phyloP scores from a whole-genome alignment of 1,140 invertebrate species.

The Phenacoccus solenopsis region DNA sequence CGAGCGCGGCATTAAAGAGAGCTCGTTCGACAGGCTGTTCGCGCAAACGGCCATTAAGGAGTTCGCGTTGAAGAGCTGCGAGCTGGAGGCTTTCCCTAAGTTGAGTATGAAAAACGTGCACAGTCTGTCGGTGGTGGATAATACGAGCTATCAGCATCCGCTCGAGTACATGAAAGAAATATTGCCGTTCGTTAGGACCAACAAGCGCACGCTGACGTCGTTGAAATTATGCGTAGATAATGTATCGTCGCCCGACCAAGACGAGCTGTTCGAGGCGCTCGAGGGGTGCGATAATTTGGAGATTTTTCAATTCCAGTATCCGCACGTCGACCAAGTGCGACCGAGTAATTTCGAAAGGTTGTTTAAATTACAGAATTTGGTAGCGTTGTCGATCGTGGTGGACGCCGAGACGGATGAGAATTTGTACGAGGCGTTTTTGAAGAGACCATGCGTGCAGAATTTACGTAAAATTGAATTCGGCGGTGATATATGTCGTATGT shows the following conservation, averaged over 20 bases:
- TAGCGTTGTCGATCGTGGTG: background rate
- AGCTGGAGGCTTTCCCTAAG: background rate
- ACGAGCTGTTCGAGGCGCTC: background rate
- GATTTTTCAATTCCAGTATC: background rate
- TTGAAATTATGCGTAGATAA: background rate
- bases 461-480: constrained; percentile 1
- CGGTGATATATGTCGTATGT: background rate
- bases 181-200: background rate
- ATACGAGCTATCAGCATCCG: constrained; percentile 10
- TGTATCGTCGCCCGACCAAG: background rate
- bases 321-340: background rate
- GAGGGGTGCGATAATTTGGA: background rate
- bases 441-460: background rate
- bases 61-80: constrained; percentile 4
- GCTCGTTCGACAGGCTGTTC: background rate
- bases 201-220: background rate
- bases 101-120: background rate
- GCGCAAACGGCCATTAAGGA: background rate
- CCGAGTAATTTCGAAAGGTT: background rate
- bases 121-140: background rate
- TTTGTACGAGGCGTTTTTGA: background rate
- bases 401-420: background rate
- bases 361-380: background rate
- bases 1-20: background rate
- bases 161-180: background rate